These are phyloP conservation scores for Misgurnus anguillicaudatus DNA, from an alignment of 2,113 vertebrate species.

Conservation along the genomic window DNA sequence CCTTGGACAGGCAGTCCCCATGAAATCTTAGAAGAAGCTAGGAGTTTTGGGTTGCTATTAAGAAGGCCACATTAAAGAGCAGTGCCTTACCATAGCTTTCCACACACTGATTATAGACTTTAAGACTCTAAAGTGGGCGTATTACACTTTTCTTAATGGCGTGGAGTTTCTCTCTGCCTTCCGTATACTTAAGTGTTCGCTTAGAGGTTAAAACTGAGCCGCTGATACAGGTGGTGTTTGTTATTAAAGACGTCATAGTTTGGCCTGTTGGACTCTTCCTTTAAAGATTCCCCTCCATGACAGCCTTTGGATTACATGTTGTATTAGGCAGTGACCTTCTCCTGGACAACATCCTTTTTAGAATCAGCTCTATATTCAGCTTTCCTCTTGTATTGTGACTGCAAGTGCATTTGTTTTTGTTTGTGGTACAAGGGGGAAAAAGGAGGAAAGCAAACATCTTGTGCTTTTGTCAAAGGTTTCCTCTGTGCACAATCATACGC, in stretches of 20 bases:
- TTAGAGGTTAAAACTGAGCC: background rate
- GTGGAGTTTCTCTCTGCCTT: background rate
- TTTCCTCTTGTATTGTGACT: constrained; percentile 62
- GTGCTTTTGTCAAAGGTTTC: constrained; percentile 58
- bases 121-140: background rate
- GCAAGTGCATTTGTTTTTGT: constrained; percentile 36
- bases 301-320: constrained; percentile 17
- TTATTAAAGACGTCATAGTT: constrained; percentile 20
- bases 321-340: background rate
- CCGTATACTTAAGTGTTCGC: background rate
- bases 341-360: constrained; percentile 52
- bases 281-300: background rate
- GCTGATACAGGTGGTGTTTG: background rate
- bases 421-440: constrained; percentile 48
- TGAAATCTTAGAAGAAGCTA: constrained; percentile 23
- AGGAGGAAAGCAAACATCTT: constrained; percentile 54
- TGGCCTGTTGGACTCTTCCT: constrained; percentile 32
- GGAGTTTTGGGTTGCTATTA: constrained; percentile 23
- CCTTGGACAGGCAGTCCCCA: constrained; percentile 31
- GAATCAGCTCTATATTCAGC: constrained; percentile 61
- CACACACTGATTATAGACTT: constrained; percentile 43
- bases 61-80: constrained; percentile 28
- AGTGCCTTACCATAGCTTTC: background rate
- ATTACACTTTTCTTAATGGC: constrained; percentile 14
- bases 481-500: constrained; percentile 17